Percentiles rank a stretch among this genome's conserved stretches.
These are phyloP conservation scores for Tetrapedia diversipes DNA, from an alignment of 2,888 invertebrate species.

Conservation along the genomic window DNA sequence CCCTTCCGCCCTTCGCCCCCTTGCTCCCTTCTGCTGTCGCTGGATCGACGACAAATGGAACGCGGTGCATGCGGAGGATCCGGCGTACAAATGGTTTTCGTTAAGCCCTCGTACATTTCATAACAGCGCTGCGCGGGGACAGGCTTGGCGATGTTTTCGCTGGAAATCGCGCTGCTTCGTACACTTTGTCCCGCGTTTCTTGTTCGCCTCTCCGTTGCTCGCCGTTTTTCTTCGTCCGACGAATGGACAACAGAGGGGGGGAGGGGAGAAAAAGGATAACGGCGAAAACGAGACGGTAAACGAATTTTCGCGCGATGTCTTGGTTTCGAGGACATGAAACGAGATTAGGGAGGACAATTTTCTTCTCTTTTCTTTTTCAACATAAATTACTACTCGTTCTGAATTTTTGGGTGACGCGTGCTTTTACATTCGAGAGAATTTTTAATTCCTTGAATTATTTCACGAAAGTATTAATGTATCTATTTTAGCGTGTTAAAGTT, in stretches of 20 bases:
- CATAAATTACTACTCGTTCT: no score
- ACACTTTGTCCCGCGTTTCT: not conserved
- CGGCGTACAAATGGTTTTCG: conserved; percentile 12
- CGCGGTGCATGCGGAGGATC: not conserved
- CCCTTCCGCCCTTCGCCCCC: no score
- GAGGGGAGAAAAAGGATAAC: not conserved
- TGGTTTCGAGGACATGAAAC: not conserved
- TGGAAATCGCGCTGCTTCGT: not conserved
- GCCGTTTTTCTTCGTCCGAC: not conserved
- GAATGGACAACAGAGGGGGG: not conserved
- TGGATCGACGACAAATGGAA: no score
- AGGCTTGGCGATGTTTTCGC: not conserved
- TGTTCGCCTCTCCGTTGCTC: not conserved
- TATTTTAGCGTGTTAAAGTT: no score
- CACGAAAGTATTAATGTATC: no score
- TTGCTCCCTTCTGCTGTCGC: no score
- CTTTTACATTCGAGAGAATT: no score
- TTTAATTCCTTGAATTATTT: no score
- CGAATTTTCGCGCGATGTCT: not conserved
- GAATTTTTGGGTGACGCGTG: no score
- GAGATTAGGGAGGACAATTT: no score
- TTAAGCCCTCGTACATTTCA: conserved; percentile 19
- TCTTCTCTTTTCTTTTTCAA: no score
- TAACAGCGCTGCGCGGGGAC: not conserved
- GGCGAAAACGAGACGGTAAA: not conserved